Evolutionary conservation across 1,140 invertebrate species (phyloP).

Genomic region (Drosophila kohkoa): DNA sequence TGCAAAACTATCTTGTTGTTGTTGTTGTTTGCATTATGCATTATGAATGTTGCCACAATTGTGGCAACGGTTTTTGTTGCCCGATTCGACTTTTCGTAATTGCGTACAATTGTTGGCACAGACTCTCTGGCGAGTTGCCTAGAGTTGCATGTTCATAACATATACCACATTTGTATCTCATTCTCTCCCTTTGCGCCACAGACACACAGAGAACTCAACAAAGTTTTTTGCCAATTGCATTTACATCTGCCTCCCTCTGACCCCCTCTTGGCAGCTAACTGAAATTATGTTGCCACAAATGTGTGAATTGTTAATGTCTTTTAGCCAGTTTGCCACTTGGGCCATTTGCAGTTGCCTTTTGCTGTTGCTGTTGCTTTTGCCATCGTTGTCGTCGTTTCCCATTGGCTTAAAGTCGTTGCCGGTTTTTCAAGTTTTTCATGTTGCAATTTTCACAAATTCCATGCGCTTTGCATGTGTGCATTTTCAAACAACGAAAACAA

Average conservation of each 20-base stretch:
- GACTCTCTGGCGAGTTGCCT: slow-evolving; percentile 28
- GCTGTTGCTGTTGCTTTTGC: slow-evolving; percentile 43
- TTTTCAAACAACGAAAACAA: slow-evolving; percentile 22
- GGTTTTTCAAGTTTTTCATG: slow-evolving; percentile 80
- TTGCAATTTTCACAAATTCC: slow-evolving; percentile 64
- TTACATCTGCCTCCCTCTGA: not conserved
- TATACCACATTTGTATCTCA: slow-evolving; percentile 25
- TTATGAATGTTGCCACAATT: slow-evolving; percentile 74
- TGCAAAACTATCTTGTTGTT: slow-evolving; percentile 27
- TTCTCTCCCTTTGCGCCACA: slow-evolving; percentile 1
- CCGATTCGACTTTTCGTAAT: slow-evolving; percentile 62
- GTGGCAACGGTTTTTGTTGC: slow-evolving; percentile 50
- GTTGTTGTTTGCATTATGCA: slow-evolving; percentile 49
- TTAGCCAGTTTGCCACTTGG: slow-evolving; percentile 64
- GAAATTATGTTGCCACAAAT: slow-evolving; percentile 79
- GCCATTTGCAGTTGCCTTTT: slow-evolving; percentile 45
- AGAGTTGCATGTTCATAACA: slow-evolving; percentile 10
- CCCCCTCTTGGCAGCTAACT: slow-evolving; percentile 38
- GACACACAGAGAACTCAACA: not conserved
- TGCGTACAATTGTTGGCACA: slow-evolving; percentile 65
- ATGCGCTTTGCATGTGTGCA: slow-evolving; percentile 24
- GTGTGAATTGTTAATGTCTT: slow-evolving; percentile 80
- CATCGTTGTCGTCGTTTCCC: slow-evolving; percentile 48
- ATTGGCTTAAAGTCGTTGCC: slow-evolving; percentile 40
- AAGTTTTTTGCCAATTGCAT: slow-evolving; percentile 25